These are phyloP conservation scores for Pristionchus entomophagus DNA, from an alignment of 2,888 invertebrate species.

Conservation along the genomic window DNA sequence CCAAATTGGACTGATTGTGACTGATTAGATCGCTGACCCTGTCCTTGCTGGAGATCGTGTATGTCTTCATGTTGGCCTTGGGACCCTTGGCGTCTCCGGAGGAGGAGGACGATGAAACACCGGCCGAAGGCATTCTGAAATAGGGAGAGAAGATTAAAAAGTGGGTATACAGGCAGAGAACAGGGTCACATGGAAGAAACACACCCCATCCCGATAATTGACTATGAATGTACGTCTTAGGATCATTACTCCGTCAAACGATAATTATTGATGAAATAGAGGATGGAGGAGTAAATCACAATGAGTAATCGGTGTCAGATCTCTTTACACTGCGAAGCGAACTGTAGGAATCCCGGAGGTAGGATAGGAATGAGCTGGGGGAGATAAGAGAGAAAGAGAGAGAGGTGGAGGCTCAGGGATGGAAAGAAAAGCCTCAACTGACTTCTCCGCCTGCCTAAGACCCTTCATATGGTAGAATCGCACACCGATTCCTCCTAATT, in stretches of 20 bases:
- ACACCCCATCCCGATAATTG: conserved; percentile 12
- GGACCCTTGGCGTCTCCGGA: conserved; percentile 27
- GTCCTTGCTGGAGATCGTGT: conserved; percentile 4
- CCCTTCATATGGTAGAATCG: neutral
- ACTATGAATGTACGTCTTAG: neutral
- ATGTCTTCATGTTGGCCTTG: neutral
- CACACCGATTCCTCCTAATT: neutral
- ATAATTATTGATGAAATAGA: conserved; percentile 30
- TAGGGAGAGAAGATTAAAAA: no score
- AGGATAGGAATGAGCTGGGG: neutral
- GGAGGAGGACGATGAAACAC: conserved; percentile 29
- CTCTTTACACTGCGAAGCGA: neutral
- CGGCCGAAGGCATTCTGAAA: conserved; percentile 47
- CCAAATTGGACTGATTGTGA: neutral
- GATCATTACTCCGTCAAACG: conserved; percentile 13
- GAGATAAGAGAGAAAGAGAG: neutral
- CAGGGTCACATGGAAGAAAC: neutral
- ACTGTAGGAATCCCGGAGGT: conserved; percentile 10
- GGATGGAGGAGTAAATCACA: neutral
- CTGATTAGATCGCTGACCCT: neutral
- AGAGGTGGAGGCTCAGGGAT: neutral
- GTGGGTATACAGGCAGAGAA: neutral
- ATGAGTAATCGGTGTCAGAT: conserved; percentile 11
- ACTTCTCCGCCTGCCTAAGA: neutral
- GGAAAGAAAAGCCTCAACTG: neutral